Base-by-base conservation (phyloP, 2,113 vertebrate species). In the Lichenostomus cassidix region DNA sequence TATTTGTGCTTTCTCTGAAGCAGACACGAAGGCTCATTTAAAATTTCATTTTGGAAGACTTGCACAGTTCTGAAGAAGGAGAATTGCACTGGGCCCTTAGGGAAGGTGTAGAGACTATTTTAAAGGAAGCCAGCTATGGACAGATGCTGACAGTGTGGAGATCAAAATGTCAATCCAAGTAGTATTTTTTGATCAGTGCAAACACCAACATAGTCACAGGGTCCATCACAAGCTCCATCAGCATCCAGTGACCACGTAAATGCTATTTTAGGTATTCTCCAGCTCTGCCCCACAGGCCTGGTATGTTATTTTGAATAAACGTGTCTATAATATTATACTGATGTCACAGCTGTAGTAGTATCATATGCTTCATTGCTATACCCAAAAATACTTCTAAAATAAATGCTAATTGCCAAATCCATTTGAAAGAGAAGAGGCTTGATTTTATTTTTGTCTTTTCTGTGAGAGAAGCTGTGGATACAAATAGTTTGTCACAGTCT, bases 381-480 rank as follows among this genome's bases (percentile, higher is more conserved):
- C 37, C 60, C 76, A 17, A 88, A 93, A 93, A 78, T 83, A 71
- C 19, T 62, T 82, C 41, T 78, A 64, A 80, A 95, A 63, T 73
- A 76, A 81, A 71, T 84, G 60, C 53, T 81, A 83, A 89, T 90
- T 94, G 63, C 64, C 60, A 87, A 59, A 70, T 93, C 70, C 42
- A 47, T 90, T 90, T 77, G 76, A 46, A 88, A 94, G 67, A 83
- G 63, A 67, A 90, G 42, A 81, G 50, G 62, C 73, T 81, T 73
- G 68, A 22, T 89, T 83, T 93, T 90, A 80, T 92, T 93, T 87
- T 79, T 55, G 58, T 88, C 70, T 93, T 59, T 74, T 77, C 85
- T 81, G 47, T 58, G 55, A 80, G 59, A 91, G 62, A 85, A 78
- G 63, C 59, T 88, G 59, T 74, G 65, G 70, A 75, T 73, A n/a